Evolutionary conservation across 2,888 invertebrate genomes (phyloP).

Genomic region (Romanomermis culicivorax): DNA sequence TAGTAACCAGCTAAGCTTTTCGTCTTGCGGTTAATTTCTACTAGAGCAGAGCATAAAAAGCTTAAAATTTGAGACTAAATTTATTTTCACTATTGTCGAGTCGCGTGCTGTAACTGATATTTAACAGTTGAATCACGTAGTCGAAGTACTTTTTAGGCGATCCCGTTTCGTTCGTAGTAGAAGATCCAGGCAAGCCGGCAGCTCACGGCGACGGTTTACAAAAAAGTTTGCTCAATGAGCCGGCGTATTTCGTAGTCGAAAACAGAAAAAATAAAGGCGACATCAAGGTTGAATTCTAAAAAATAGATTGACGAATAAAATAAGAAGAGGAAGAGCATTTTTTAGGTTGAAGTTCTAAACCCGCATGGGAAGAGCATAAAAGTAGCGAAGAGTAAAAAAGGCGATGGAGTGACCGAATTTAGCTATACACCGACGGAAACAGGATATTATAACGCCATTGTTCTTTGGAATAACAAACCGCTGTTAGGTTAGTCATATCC

Average conservation of each 20-base stretch:
- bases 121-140: too few species aligned
- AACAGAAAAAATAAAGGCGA: slow-evolving; percentile 28
- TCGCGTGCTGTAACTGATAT: too few species aligned
- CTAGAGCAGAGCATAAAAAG: too few species aligned
- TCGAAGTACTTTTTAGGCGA: slow-evolving; percentile 15
- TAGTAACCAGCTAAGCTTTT: too few species aligned
- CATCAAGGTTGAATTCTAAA: slow-evolving; percentile 23
- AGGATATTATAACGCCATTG: slow-evolving; percentile 76
- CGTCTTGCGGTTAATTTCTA: too few species aligned
- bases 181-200: slow-evolving; percentile 18
- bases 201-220: slow-evolving; percentile 36
- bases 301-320: slow-evolving; percentile 11
- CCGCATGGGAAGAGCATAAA: slow-evolving; percentile 10
- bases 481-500: slow-evolving; percentile 14
- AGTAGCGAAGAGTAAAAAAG: slow-evolving; percentile 19
- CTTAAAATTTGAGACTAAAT: too few species aligned
- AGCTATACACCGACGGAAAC: slow-evolving; percentile 80
- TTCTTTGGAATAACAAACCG: slow-evolving; percentile 72
- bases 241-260: slow-evolving; percentile 34
- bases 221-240: slow-evolving; percentile 33
- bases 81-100: too few species aligned
- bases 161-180: slow-evolving; percentile 18
- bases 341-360: not conserved
- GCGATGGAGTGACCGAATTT: slow-evolving; percentile 48
- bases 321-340: not conserved